Percentiles rank a stretch among this genome's conserved stretches.
Conservation (phyloP, 2,797 vertebrate genomes). For the Miichthys miiuy region DNA sequence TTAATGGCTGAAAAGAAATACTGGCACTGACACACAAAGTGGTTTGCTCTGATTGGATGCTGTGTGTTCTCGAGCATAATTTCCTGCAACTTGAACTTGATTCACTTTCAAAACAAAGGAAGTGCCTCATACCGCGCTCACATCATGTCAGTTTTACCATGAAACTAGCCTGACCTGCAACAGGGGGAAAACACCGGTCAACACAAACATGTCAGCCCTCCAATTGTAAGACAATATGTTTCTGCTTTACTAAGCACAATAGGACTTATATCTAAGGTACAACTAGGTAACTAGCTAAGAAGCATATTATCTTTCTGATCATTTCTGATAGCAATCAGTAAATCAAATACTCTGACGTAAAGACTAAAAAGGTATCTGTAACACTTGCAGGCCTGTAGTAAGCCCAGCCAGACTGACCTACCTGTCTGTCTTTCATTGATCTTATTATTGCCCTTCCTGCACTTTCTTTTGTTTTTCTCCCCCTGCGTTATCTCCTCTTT, state of each 20-base stretch:
- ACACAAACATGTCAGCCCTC: constrained; percentile 12
- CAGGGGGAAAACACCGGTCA: constrained; percentile 9
- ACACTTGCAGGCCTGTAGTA: too few species aligned
- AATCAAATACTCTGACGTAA: too few species aligned
- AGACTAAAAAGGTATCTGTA: too few species aligned
- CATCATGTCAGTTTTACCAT: constrained; percentile 29
- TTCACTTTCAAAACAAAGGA: constrained; percentile 25
- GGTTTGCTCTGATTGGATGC: not conserved
- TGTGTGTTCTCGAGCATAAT: not conserved
- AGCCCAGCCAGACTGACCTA: too few species aligned
- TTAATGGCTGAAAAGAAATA: not conserved
- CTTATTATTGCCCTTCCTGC: not conserved
- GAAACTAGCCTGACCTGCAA: constrained; percentile 9
- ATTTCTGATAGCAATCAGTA: too few species aligned
- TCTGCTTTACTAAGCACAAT: not conserved
- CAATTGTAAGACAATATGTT: not conserved
- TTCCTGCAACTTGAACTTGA: constrained; percentile 18
- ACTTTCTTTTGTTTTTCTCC: not conserved
- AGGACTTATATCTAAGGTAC: not conserved
- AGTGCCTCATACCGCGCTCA: constrained; percentile 10
- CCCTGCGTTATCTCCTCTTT: not conserved
- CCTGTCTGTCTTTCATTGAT: too few species aligned
- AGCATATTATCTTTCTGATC: too few species aligned
- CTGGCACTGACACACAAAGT: not conserved
- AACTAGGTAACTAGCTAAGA: too few species aligned